Base-by-base conservation (phyloP, 2,888 invertebrate genomes). In the Volucella inanis region DNA sequence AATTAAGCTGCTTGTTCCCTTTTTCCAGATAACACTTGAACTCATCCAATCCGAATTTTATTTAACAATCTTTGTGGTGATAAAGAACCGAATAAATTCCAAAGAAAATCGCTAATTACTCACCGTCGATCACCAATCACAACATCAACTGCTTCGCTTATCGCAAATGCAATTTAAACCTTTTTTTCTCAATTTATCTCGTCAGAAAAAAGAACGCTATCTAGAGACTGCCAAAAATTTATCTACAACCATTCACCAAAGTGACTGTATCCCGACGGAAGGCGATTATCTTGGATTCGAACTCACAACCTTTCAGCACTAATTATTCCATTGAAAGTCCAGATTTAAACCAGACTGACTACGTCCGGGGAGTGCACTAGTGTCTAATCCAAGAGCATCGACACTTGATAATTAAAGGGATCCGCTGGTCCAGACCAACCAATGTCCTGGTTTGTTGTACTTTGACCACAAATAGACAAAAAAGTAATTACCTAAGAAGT, bases 221-320 rank as follows among this genome's bases (percentile, higher is more conserved):
- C 85, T 41, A 49, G n/a, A 49, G 49, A 11, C 81, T 85, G 85
- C 81, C 85, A 81, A 72, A 77, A 52, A 64, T 72, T 77, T 85
- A 85, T 85, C 85, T 76, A 8, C 57, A 71, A 47, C 85, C 68
- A 72, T 76, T 71, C 75, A 72, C 68, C 71, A 70, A 62, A 43
- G 14, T 67, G 54, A 43, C 64, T 64, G 52, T 45, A 80, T 18
- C 64, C 55, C 74, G 68, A 50, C 57, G 31, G n/a, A 57, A 64
- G 54, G 68, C 75, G 67, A 72, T 64, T 81, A 85, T 85, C 85
- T 57, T 22, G 52, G 67, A 76, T 81, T 68, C 75, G 38, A 74
- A 76, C 77, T 76, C 81, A 77, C 81, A 85, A 81, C 85, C 67
- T 85, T 77, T 85, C 81, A 85, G 81, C 81, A 77, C 85, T 85